Percentiles rank a stretch among this genome's conserved stretches.
Evolutionary conservation across 2,797 vertebrate species (phyloP).

Genomic region (Sebastes ruberrimus): DNA sequence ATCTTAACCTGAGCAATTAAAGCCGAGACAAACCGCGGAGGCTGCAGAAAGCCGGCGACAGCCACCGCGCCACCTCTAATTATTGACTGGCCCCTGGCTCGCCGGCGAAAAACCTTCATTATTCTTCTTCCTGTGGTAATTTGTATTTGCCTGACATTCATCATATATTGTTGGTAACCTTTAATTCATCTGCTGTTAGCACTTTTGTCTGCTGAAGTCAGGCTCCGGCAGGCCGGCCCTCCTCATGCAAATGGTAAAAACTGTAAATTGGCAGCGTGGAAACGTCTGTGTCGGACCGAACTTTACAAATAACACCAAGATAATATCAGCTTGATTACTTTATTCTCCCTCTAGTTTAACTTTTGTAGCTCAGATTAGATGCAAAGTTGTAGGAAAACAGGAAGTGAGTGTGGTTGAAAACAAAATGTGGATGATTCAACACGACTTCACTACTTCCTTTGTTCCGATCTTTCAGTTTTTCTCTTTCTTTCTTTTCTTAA

Average conservation of each 20-base stretch:
- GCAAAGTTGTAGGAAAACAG: not conserved
- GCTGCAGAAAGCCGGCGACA: slow-evolving; percentile 64
- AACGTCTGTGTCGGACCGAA: not conserved
- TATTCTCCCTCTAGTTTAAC: not conserved
- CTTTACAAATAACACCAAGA: slow-evolving; percentile 32
- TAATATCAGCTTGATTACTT: not conserved
- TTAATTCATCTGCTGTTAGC: slow-evolving; percentile 94
- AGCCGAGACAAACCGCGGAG: slow-evolving; percentile 58
- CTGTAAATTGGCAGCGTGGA: slow-evolving; percentile 70
- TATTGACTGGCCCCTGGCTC: slow-evolving; percentile 81
- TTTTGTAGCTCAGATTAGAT: not conserved
- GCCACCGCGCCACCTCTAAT: slow-evolving; percentile 79
- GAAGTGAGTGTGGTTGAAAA: not conserved
- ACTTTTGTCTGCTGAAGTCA: slow-evolving; percentile 88
- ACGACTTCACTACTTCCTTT: not conserved
- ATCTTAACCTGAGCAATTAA: slow-evolving; percentile 84
- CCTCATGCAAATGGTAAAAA: slow-evolving; percentile 1
- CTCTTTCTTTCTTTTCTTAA: not conserved
- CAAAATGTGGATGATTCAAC: not conserved
- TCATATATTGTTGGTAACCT: slow-evolving; percentile 87
- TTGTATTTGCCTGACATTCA: slow-evolving; percentile 87
- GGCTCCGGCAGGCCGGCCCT: slow-evolving; percentile 32
- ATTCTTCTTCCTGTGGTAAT: slow-evolving; percentile 83
- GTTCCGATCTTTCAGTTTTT: not conserved
- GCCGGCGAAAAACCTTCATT: slow-evolving; percentile 72